phyloP scores from a whole-genome alignment of 2,113 vertebrate species.

The Mirza zaza region DNA sequence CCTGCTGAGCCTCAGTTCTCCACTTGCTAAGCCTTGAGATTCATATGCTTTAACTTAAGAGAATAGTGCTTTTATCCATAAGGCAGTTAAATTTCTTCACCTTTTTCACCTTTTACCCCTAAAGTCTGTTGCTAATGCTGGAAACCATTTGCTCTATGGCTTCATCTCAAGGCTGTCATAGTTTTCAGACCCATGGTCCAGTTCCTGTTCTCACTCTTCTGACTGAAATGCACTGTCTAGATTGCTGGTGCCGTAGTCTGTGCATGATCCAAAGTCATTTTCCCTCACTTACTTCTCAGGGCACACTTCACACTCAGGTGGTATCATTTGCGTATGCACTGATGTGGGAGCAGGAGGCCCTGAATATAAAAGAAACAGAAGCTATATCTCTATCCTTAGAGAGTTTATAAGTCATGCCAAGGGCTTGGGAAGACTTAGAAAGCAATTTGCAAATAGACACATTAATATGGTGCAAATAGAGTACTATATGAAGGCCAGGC shows the following conservation, averaged over 20 bases:
- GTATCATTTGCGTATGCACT: background rate
- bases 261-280: slow-evolving; percentile 26
- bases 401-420: slow-evolving; percentile 62
- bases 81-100: background rate
- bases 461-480: slow-evolving; percentile 54
- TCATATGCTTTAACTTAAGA: background rate
- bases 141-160: background rate
- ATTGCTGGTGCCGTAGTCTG: background rate
- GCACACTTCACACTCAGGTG: slow-evolving; percentile 37
- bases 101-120: background rate
- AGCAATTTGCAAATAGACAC: slow-evolving; percentile 66
- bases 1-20: background rate
- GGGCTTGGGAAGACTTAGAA: slow-evolving; percentile 51
- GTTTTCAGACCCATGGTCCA: background rate
- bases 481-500: slow-evolving; percentile 40
- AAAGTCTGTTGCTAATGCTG: background rate
- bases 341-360: background rate
- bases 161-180: background rate
- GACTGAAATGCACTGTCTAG: background rate
- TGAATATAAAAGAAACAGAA: slow-evolving; percentile 45
- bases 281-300: background rate
- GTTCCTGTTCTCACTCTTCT: background rate
- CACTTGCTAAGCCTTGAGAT: background rate
- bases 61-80: background rate
- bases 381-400: slow-evolving; percentile 34